phyloP scores from a whole-genome alignment of 2,888 invertebrate species.

The Drosophila incognita region DNA sequence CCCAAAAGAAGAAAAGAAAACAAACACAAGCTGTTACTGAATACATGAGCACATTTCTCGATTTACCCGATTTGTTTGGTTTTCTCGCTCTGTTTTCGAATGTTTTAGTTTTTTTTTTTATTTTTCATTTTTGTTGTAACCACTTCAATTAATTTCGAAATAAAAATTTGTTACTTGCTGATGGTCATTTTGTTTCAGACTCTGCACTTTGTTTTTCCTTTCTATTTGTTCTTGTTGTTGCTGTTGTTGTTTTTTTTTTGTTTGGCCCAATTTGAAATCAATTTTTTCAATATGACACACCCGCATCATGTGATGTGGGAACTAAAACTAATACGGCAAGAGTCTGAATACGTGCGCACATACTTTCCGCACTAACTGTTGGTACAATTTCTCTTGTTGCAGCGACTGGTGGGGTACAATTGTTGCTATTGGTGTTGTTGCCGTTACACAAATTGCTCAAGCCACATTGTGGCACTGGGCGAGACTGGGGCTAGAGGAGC shows the following conservation, averaged over 20 bases:
- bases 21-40: background rate
- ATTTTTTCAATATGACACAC: conserved; percentile 78
- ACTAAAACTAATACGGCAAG: conserved; percentile 70
- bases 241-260: conserved; percentile 23
- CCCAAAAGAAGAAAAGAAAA: background rate
- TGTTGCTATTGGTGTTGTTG: conserved; percentile 39
- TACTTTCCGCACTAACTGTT: conserved; percentile 56
- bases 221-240: conserved; percentile 20
- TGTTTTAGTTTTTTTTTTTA: background rate
- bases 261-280: conserved; percentile 75
- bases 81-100: conserved; percentile 12
- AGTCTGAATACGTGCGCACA: conserved; percentile 33
- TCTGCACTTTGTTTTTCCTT: conserved; percentile 44
- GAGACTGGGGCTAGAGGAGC: conserved; percentile 20
- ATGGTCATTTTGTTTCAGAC: conserved; percentile 65
- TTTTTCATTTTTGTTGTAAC: conserved; percentile 26
- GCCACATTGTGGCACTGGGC: conserved; percentile 69
- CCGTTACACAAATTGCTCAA: conserved; percentile 73
- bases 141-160: conserved; percentile 74
- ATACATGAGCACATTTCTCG: conserved; percentile 18
- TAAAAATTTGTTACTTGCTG: conserved; percentile 60
- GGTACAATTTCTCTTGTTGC: conserved; percentile 31
- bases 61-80: conserved; percentile 15
- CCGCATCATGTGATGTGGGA: conserved; percentile 73
- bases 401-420: conserved; percentile 24